Conservation (phyloP, 2,797 vertebrate species). For the Phalloptychus januarius region DNA sequence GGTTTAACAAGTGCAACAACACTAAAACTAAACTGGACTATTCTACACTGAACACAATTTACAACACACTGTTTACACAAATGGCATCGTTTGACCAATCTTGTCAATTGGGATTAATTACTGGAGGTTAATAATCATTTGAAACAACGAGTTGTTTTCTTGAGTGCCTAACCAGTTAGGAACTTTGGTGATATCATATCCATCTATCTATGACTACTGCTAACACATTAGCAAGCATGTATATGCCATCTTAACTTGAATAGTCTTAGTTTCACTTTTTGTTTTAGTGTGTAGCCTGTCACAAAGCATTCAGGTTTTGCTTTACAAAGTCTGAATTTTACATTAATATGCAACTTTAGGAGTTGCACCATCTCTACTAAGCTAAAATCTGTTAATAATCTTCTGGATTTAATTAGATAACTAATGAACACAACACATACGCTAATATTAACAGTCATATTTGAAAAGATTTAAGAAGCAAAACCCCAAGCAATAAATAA, state of each 20-base stretch:
- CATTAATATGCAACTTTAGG: background rate
- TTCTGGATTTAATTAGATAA: background rate
- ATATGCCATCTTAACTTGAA: background rate
- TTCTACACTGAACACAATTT: background rate
- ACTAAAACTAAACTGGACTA: background rate
- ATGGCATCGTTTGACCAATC: background rate
- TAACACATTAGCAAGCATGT: background rate
- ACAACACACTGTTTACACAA: background rate
- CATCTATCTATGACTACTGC: background rate
- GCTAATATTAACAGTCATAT: background rate
- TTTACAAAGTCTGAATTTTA: background rate
- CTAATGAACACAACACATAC: background rate
- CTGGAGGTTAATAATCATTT: background rate
- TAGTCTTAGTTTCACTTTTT: background rate
- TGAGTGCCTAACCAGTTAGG: background rate
- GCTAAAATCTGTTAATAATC: background rate
- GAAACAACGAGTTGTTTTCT: background rate
- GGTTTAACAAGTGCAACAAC: background rate
- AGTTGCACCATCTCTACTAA: background rate
- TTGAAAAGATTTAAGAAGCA: background rate
- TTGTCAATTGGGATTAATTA: background rate
- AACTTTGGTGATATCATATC: background rate
- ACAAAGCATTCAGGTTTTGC: background rate
- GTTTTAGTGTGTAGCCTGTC: background rate
- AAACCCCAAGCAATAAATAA: background rate